Conservation (phyloP, 2,797 vertebrate species). For the Lacerta viridis region DNA sequence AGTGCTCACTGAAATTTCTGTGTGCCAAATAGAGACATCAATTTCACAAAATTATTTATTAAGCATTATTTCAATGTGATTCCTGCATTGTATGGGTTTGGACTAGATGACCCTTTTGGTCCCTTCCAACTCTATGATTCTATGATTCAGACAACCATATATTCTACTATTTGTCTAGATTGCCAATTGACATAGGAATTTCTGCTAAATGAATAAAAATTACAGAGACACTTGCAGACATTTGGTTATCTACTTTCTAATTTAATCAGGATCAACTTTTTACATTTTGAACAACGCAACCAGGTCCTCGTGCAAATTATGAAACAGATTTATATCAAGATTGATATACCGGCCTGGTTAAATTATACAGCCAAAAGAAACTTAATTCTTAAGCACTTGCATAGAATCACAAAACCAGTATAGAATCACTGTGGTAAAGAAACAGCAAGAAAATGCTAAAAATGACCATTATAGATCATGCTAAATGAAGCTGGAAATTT, state of each 20-base stretch:
- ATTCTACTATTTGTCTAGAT: neutral
- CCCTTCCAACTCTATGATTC: too few relatives aligned
- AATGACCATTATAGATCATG: conserved; percentile 47
- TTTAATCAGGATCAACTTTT: conserved; percentile 28
- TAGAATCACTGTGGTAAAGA: conserved; percentile 45
- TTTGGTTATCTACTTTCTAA: neutral
- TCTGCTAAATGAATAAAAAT: neutral
- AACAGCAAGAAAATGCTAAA: conserved; percentile 43
- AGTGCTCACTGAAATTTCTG: neutral
- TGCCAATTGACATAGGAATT: neutral
- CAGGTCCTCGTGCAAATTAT: conserved; percentile 26
- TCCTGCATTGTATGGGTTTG: too few relatives aligned
- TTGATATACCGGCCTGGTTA: conserved; percentile 16
- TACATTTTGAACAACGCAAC: neutral
- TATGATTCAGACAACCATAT: neutral
- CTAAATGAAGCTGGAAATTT: conserved; percentile 29
- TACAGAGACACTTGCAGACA: neutral
- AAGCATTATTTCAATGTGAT: too few relatives aligned
- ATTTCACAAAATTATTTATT: neutral
- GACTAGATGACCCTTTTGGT: too few relatives aligned
- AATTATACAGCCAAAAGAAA: conserved; percentile 47
- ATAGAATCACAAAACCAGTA: conserved; percentile 23
- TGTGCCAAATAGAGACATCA: neutral
- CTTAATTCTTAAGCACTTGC: conserved; percentile 31
- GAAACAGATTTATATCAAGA: conserved; percentile 19